Percentiles rank a stretch among this genome's conserved stretches.
Conservation (phyloP, 2,113 vertebrate genomes). For the Ceyx margarethae region DNA sequence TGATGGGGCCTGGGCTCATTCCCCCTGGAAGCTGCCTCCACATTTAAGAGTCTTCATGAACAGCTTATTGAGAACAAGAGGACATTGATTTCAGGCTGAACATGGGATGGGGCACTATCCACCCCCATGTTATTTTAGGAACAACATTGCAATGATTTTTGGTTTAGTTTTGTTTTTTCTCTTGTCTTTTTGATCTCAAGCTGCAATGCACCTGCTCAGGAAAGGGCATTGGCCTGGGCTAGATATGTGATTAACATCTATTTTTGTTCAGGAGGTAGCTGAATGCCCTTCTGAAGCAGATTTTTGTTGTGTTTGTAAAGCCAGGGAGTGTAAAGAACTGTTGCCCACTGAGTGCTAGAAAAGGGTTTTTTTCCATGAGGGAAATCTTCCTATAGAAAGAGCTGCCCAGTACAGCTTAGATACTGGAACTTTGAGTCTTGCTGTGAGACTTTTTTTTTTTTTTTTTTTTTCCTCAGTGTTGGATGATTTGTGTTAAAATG, state of each 20-base stretch:
- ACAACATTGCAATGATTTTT: not conserved
- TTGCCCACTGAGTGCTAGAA: not conserved
- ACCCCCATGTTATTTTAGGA: not conserved
- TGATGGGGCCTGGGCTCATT: not conserved
- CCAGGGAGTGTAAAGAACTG: not conserved
- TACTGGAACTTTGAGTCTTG: not conserved
- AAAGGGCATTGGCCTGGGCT: not conserved
- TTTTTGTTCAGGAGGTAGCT: not conserved
- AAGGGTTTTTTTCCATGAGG: not conserved
- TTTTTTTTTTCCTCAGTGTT: not conserved
- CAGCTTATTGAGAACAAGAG: not conserved
- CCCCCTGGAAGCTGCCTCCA: not conserved
- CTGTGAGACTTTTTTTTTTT: not conserved
- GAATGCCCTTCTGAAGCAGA: not conserved
- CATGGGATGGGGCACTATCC: not conserved
- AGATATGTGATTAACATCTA: not conserved
- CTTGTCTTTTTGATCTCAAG: not conserved
- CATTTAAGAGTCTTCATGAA: not conserved
- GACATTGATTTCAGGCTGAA: not conserved
- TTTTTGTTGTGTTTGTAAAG: not conserved
- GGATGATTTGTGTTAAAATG: not conserved
- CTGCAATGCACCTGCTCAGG: not conserved
- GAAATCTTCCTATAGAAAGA: not conserved
- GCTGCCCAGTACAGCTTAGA: not conserved
- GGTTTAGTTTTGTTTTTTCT: not conserved